Evolutionary conservation across 2,888 invertebrate genomes (phyloP).

Genomic region (Drosophila neonasuta): DNA sequence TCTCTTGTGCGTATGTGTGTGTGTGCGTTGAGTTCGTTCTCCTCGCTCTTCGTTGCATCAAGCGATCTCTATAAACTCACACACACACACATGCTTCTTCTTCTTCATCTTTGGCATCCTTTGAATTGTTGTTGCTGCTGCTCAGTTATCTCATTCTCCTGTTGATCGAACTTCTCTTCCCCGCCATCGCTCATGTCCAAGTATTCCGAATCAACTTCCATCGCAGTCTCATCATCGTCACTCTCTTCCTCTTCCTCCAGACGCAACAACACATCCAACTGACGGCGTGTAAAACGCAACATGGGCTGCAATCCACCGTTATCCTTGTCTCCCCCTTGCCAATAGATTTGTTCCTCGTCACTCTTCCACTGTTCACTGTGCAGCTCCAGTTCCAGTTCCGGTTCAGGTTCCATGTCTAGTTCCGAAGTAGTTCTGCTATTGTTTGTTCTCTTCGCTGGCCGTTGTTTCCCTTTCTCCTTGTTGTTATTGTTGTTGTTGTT

Average conservation of each 20-base stretch:
- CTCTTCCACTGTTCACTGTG: not conserved
- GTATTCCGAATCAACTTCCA: slow-evolving; percentile 2
- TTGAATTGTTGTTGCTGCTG: not conserved
- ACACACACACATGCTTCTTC: not conserved
- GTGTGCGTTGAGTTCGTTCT: slow-evolving; percentile 27
- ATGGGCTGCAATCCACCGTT: slow-evolving; percentile 9
- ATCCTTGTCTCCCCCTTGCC: slow-evolving; percentile 2
- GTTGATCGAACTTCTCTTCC: not conserved
- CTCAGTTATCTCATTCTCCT: too few relatives aligned
- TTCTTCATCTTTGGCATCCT: too few relatives aligned
- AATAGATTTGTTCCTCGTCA: slow-evolving; percentile 13
- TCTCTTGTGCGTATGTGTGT: not conserved
- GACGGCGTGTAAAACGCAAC: slow-evolving; percentile 21
- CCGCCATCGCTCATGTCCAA: not conserved
- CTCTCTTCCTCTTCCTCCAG: not conserved
- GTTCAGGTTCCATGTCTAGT: not conserved
- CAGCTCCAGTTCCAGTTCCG: not conserved
- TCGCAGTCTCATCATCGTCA: not conserved
- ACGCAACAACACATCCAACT: slow-evolving; percentile 24
- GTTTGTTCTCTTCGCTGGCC: too few relatives aligned
- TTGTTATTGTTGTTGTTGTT: not conserved
- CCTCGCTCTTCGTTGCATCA: slow-evolving; percentile 18
- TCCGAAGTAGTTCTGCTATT: not conserved
- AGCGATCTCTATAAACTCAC: not conserved
- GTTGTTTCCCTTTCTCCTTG: too few relatives aligned